A percentile compares a stretch with the other conserved stretches of the same genome.
Conservation (phyloP, 2,113 vertebrate genomes). For the Opisthocomus hoazin region DNA sequence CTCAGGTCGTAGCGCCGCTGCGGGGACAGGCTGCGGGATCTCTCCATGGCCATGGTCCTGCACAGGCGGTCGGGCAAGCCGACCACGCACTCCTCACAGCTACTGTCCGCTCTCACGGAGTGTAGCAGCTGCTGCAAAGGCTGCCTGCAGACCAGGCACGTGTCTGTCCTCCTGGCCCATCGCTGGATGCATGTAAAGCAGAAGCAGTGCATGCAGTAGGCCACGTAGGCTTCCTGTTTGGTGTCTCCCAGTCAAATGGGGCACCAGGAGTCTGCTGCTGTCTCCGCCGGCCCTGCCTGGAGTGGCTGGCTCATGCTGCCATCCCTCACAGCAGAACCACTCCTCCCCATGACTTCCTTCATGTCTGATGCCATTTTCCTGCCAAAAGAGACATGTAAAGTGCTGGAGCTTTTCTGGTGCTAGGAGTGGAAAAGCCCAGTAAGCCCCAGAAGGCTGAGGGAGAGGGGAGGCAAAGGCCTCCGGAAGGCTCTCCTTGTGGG, state of each 20-base stretch:
- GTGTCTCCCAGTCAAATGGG: neutral
- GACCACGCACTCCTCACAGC: neutral
- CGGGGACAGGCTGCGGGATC: too few relatives aligned
- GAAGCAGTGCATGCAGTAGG: neutral
- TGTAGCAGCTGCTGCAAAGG: too few relatives aligned
- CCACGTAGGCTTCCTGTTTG: neutral
- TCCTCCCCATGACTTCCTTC: neutral
- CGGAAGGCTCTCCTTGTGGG: too few relatives aligned
- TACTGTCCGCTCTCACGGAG: accelerated
- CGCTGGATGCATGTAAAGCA: neutral
- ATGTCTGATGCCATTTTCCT: neutral
- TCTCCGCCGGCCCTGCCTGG: too few relatives aligned
- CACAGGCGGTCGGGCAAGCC: too few relatives aligned
- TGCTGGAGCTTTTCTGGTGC: neutral
- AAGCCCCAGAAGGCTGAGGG: too few relatives aligned
- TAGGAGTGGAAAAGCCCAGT: too few relatives aligned
- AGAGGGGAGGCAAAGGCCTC: too few relatives aligned
- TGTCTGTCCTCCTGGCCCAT: neutral
- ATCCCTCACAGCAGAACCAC: neutral
- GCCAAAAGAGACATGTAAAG: neutral
- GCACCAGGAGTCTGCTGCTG: neutral
- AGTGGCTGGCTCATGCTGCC: neutral
- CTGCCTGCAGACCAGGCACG: neutral
- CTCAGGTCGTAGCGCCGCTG: neutral
- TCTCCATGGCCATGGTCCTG: neutral